A percentile compares a stretch with the other conserved stretches of the same genome.
Evolutionary conservation across 2,888 invertebrate species (phyloP).

Genomic region (Criorhina ranunculi): DNA sequence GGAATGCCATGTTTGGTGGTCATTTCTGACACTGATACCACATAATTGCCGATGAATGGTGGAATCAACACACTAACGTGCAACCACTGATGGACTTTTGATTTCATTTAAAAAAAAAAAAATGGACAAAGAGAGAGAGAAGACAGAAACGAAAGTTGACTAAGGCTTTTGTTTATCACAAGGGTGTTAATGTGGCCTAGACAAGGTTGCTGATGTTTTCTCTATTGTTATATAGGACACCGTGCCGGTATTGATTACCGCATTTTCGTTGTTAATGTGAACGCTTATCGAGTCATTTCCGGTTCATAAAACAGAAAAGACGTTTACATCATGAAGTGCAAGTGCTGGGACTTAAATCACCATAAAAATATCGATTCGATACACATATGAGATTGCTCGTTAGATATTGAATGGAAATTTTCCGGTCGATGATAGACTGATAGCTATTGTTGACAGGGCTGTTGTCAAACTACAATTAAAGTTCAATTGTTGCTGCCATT

Average conservation of each 20-base stretch:
- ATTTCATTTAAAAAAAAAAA: conserved; percentile 24
- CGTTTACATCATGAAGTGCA: conserved; percentile 23
- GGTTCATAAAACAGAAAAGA: conserved; percentile 8
- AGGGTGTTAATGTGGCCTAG: conserved; percentile 49
- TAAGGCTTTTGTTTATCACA: conserved; percentile 38
- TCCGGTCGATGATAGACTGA: neutral
- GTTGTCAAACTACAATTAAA: conserved; percentile 13
- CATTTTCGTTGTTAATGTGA: neutral
- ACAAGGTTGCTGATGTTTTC: conserved; percentile 31
- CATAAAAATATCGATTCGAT: neutral
- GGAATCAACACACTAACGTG: conserved; percentile 8
- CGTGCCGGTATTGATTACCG: conserved; percentile 21
- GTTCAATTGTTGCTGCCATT: conserved; percentile 1
- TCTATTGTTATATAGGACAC: conserved; percentile 29
- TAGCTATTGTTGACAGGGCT: neutral
- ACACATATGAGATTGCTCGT: neutral
- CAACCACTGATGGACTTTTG: conserved; percentile 31
- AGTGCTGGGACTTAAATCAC: neutral
- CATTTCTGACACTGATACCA: conserved; percentile 43
- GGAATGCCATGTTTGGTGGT: conserved; percentile 51
- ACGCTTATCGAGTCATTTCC: conserved; percentile 23
- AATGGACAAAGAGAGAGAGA: neutral
- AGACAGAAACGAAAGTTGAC: conserved; percentile 51
- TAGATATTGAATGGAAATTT: neutral
- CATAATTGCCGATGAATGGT: conserved; percentile 37